Evolutionary conservation across 2,113 vertebrate genomes (phyloP), one percentile per base, ranked within the genome.

Genomic region (Aplodontia rufa): DNA sequence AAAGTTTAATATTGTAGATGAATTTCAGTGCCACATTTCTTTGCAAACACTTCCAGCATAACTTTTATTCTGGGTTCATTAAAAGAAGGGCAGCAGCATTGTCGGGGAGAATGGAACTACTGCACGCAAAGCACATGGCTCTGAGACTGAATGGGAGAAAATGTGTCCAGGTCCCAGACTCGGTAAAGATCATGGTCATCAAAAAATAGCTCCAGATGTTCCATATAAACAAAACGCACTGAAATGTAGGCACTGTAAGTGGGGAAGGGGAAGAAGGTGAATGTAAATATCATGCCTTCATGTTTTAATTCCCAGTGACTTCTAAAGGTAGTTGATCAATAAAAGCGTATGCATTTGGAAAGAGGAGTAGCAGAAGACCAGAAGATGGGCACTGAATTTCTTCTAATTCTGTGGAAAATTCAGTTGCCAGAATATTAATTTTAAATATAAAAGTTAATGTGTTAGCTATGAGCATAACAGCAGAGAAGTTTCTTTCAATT

Each of bases 371-470:
- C 40, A 87, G 35, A 66, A 87, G 53, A 68, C 79, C 78, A 75
- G 30, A 40, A 35, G 58, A 84, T 64, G 20, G 13, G 64, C 49
- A 76, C 19, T 12, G 87, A 87, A 66, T 83, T 45, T 84, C 45
- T 81, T 76, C 32, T 47, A 94, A 60, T 78, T 93, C 71, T 45
- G 2, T 91, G 80, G 91, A 95, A 93, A 96, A 95, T 93, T 71
- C 90, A 90, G 24, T 84, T 89, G 60, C 83, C 78, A 75, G 89
- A 74, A 79, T 60, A 62, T 91, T 90, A 95, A 91, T 66, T 94
- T 95, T 88, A 95, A 95, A 94, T 91, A 78, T 74, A 90, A 95
- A 94, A 72, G 42, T 92, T 91, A 96, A 94, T 95, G 89, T 79
- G 79, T 80, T 86, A 91, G 47, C 64, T 47, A 80, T n/a, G 40